Evolutionary conservation across 2,888 invertebrate genomes (phyloP).

Genomic region (Nomada ruficornis): DNA sequence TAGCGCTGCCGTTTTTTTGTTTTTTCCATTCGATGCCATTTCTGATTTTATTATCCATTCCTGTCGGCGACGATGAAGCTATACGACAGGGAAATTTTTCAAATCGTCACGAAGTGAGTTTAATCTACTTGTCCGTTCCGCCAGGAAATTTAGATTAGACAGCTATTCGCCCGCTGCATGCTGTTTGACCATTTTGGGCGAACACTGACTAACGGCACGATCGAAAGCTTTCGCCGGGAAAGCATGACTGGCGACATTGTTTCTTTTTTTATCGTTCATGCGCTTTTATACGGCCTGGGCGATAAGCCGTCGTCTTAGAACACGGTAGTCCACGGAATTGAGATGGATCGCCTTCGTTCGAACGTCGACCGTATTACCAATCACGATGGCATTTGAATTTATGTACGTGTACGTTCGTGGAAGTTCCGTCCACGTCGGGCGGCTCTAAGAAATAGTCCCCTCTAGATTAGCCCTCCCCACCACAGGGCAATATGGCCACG

Average conservation of each 20-base stretch:
- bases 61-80: constrained; percentile 19
- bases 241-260: constrained; percentile 26
- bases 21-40: constrained; percentile 10
- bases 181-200: constrained; percentile 1
- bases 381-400: constrained; percentile 67
- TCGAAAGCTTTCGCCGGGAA: constrained; percentile 17
- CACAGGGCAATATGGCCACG: constrained; percentile 15
- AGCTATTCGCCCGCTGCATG: constrained; percentile 5
- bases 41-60: constrained; percentile 66
- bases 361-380: constrained; percentile 60
- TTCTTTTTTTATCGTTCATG: constrained; percentile 16
- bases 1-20: neutral
- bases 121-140: constrained; percentile 14
- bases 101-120: neutral
- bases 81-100: constrained; percentile 28
- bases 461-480: constrained; percentile 33
- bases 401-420: constrained; percentile 44
- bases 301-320: constrained; percentile 18
- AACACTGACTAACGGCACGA: constrained; percentile 26
- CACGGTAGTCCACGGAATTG: constrained; percentile 51
- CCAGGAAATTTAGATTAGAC: constrained; percentile 17
- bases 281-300: constrained; percentile 27
- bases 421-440: constrained; percentile 19
- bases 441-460: neutral
- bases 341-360: constrained; percentile 65